A percentile compares a stretch with the other conserved stretches of the same genome.
phyloP scores from a whole-genome alignment of 2,888 invertebrate genomes.

The Dorcus parallelipipedus region DNA sequence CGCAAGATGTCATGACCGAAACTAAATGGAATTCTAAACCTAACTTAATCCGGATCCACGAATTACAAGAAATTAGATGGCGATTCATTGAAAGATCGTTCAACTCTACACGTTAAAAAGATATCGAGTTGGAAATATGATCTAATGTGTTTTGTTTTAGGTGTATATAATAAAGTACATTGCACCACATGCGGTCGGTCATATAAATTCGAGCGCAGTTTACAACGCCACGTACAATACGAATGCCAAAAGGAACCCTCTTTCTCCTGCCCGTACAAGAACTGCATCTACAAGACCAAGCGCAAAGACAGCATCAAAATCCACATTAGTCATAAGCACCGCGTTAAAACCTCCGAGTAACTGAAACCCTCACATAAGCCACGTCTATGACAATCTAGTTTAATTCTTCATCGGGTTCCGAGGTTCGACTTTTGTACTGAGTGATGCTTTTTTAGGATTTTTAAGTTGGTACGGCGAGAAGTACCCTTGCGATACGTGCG shows the following conservation, averaged over 20 bases:
- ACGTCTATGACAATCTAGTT: not conserved
- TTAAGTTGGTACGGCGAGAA: not conserved
- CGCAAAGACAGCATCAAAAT: slow-evolving; percentile 44
- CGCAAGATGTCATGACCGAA: too few species aligned
- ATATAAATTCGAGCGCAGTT: slow-evolving; percentile 68
- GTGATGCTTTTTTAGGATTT: not conserved
- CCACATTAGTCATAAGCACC: slow-evolving; percentile 45
- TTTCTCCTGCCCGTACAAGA: slow-evolving; percentile 54
- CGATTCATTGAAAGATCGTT: too few species aligned
- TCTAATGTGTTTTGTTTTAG: not conserved
- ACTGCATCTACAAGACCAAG: slow-evolving; percentile 15
- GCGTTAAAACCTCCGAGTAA: not conserved
- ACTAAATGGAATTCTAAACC: too few species aligned
- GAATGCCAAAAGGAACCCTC: slow-evolving; percentile 63
- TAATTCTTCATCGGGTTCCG: not conserved
- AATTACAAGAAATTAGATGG: too few species aligned
- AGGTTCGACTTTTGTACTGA: not conserved
- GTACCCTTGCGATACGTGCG: slow-evolving; percentile 15
- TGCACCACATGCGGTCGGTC: slow-evolving; percentile 67
- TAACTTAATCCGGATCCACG: too few species aligned
- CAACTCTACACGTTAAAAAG: too few species aligned
- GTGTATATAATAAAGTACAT: slow-evolving; percentile 32
- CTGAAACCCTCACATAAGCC: not conserved
- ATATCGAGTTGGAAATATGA: not conserved
- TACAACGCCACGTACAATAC: slow-evolving; percentile 65